These are phyloP conservation scores for Craniophora ligustri DNA, from an alignment of 2,888 invertebrate species.

Conservation along the genomic window DNA sequence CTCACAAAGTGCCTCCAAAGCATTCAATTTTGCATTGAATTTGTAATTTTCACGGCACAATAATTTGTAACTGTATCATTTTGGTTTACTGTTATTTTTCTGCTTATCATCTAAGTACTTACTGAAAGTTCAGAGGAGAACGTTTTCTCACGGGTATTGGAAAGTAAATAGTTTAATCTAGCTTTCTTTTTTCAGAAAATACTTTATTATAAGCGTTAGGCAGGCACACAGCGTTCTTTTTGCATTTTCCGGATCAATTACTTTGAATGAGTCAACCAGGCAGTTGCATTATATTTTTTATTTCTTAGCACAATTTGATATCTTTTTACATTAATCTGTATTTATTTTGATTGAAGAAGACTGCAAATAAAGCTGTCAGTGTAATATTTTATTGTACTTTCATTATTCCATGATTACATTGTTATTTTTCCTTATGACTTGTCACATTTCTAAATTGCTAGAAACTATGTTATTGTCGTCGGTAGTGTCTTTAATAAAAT, in stretches of 20 bases:
- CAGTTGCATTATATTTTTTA: conserved; percentile 24
- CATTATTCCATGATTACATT: conserved; percentile 30
- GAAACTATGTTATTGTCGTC: conserved; percentile 6
- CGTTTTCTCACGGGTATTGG: conserved; percentile 83
- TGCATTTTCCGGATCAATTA: conserved; percentile 51
- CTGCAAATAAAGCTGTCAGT: conserved; percentile 21
- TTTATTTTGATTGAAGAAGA: conserved; percentile 15
- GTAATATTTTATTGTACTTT: conserved; percentile 26
- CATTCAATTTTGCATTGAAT: conserved; percentile 86
- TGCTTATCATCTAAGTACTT: conserved; percentile 59
- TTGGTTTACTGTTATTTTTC: conserved; percentile 80
- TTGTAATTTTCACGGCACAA: conserved; percentile 86
- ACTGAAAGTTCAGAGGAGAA: conserved; percentile 66
- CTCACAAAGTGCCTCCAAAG: conserved; percentile 77
- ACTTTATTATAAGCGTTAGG: conserved; percentile 50
- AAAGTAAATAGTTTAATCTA: conserved; percentile 74
- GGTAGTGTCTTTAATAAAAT: not conserved
- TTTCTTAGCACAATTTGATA: conserved; percentile 8
- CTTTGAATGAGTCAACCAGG: conserved; percentile 26
- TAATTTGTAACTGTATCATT: conserved; percentile 84
- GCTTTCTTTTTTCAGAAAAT: conserved; percentile 77
- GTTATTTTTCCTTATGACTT: conserved; percentile 24
- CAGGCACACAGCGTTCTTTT: conserved; percentile 46
- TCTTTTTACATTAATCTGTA: conserved; percentile 30
- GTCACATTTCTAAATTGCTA: conserved; percentile 5